phyloP scores from a whole-genome alignment of 2,797 vertebrate species.

The Eleutherodactylus coqui region DNA sequence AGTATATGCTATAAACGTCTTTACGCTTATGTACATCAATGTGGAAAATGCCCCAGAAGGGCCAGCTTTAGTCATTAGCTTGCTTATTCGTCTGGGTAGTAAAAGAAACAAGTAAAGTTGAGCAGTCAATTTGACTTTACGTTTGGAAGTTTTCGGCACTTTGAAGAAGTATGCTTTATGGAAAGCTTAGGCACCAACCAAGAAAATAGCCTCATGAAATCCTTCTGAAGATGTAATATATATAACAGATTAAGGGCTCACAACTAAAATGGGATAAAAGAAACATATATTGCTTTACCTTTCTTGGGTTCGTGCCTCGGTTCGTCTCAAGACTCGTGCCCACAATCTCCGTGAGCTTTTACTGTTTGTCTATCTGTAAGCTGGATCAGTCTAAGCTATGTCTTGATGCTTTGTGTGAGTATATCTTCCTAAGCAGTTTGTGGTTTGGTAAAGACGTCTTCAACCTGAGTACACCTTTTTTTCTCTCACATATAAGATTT shows the following conservation, averaged over 20 bases:
- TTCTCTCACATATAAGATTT: conserved; percentile 26
- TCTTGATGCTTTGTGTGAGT: conserved; percentile 24
- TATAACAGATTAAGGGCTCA: neutral
- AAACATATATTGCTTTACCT: conserved; percentile 36
- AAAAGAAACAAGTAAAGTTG: neutral
- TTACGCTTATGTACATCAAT: neutral
- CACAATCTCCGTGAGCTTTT: neutral
- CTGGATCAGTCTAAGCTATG: conserved; percentile 19
- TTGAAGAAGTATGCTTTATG: too few species aligned
- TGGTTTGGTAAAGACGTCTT: conserved; percentile 44
- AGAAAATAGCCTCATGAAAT: neutral
- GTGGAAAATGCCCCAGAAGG: neutral
- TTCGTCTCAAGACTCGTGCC: neutral
- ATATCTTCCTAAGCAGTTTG: conserved; percentile 44
- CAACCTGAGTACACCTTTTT: conserved; percentile 39
- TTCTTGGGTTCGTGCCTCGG: conserved; percentile 22
- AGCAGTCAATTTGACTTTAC: too few species aligned
- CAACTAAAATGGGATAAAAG: neutral
- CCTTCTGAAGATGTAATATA: neutral
- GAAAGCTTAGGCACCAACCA: too few species aligned
- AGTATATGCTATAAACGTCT: neutral
- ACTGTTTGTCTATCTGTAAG: conserved; percentile 42
- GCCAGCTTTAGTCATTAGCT: neutral
- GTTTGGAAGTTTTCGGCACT: too few species aligned
- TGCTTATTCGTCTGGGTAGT: neutral